A percentile compares a stretch with the other conserved stretches of the same genome.
Conservation (phyloP, 2,797 vertebrate species). For the Rhabdophis nuchalis region DNA sequence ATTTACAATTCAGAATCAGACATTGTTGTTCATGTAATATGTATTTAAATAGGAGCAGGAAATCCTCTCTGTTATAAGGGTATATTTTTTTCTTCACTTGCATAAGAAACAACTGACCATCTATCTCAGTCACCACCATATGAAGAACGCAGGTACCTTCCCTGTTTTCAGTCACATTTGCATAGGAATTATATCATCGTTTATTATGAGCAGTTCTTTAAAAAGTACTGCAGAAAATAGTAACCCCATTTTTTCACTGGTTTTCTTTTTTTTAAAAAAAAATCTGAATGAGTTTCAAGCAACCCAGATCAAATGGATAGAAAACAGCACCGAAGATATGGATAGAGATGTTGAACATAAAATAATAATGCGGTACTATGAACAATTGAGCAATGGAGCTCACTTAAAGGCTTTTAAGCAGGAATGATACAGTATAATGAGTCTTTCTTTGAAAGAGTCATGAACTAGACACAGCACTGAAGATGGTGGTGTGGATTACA, state of each 20-base stretch:
- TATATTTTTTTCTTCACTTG: neutral
- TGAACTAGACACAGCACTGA: neutral
- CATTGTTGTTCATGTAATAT: slow-evolving; percentile 63
- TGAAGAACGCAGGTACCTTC: slow-evolving; percentile 29
- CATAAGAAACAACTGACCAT: slow-evolving; percentile 52
- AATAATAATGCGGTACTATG: neutral
- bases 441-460: neutral
- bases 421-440: neutral
- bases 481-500: neutral
- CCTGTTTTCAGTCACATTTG: neutral
- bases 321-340: neutral
- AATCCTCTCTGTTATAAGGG: slow-evolving; percentile 59
- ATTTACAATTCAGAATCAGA: slow-evolving; percentile 73
- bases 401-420: neutral
- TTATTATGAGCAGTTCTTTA: neutral
- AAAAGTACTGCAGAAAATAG: neutral
- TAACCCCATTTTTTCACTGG: neutral
- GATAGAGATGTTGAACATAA: neutral
- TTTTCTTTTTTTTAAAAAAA: neutral
- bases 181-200: neutral
- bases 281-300: neutral
- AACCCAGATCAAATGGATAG: neutral
- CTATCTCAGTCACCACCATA: slow-evolving; percentile 26
- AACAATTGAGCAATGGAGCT: neutral
- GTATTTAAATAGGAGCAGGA: slow-evolving; percentile 62